Conservation (phyloP, 1,140 invertebrate species). For the Ips nitidus region DNA sequence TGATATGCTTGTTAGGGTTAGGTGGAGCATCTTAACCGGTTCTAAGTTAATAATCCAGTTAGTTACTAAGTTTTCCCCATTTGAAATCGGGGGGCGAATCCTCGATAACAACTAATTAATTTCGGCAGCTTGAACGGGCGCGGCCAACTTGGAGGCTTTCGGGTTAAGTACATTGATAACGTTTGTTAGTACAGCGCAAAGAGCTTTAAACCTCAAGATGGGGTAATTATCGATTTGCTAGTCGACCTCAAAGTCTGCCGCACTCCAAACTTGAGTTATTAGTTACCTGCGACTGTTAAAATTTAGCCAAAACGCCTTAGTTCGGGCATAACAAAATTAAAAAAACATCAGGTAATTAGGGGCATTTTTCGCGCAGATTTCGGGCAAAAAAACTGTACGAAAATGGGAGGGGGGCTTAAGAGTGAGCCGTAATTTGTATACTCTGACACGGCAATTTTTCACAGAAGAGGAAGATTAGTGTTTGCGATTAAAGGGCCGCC, state of each 20-base stretch:
- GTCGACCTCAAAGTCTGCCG: neutral
- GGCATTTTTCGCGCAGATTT: slow-evolving; percentile 29
- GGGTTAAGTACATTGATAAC: slow-evolving; percentile 13
- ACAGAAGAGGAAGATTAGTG: slow-evolving; percentile 40
- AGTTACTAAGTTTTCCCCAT: too few relatives aligned
- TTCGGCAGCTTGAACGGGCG: neutral
- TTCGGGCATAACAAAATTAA: slow-evolving; percentile 6
- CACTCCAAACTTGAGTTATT: too few relatives aligned
- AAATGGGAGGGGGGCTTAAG: slow-evolving; percentile 15
- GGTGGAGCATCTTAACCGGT: too few relatives aligned
- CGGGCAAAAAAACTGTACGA: slow-evolving; percentile 23
- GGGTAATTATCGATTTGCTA: neutral
- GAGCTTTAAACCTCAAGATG: neutral
- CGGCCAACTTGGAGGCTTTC: slow-evolving; percentile 7
- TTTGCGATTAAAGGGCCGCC: slow-evolving; percentile 40
- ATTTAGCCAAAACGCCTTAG: too few relatives aligned
- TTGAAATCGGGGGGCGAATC: neutral
- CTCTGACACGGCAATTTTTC: slow-evolving; percentile 42
- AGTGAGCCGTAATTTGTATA: slow-evolving; percentile 43
- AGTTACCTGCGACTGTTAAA: too few relatives aligned
- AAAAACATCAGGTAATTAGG: slow-evolving; percentile 30
- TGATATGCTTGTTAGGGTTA: too few relatives aligned
- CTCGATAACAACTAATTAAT: slow-evolving; percentile 13
- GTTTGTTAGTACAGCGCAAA: slow-evolving; percentile 4
- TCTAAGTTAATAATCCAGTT: too few relatives aligned